Evolutionary conservation across 2,888 invertebrate genomes (phyloP).

Genomic region (Steinernema scapterisci): DNA sequence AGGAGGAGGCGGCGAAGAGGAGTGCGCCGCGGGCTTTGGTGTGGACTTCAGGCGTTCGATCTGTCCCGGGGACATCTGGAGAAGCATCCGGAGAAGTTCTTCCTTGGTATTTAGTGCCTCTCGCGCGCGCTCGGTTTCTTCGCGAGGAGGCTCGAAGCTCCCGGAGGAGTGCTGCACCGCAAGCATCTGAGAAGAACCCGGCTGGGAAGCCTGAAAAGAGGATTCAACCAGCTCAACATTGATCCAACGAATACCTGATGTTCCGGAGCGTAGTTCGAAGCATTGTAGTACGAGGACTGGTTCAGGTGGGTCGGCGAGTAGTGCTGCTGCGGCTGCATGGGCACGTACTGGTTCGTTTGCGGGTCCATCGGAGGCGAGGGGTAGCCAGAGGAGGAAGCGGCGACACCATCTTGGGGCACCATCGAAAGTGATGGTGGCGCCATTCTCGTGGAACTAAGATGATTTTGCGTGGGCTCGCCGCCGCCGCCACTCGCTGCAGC

Average conservation of each 20-base stretch:
- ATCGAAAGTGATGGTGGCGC: conserved; percentile 25
- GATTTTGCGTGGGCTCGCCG: conserved; percentile 19
- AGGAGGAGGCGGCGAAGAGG: neutral
- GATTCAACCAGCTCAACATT: too few species aligned
- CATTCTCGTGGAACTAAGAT: conserved; percentile 1
- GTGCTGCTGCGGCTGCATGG: conserved; percentile 17
- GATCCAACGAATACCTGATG: neutral
- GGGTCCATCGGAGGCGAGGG: conserved; percentile 28
- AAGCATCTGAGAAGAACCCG: neutral
- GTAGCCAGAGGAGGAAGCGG: conserved; percentile 9
- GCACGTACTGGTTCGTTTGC: conserved; percentile 8
- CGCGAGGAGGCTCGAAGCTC: neutral
- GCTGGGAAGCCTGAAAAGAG: neutral
- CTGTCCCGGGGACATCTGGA: conserved; percentile 43
- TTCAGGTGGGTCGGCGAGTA: neutral
- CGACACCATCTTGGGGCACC: neutral
- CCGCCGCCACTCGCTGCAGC: neutral
- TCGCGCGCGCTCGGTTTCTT: neutral
- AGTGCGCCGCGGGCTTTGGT: neutral
- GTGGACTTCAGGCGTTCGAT: neutral
- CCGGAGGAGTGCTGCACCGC: neutral
- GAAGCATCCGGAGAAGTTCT: conserved; percentile 48
- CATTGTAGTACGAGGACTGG: conserved; percentile 18
- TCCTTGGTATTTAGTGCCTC: conserved; percentile 46
- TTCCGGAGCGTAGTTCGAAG: neutral